phyloP scores from a whole-genome alignment of 2,888 invertebrate genomes.

The Empis stercorea region DNA sequence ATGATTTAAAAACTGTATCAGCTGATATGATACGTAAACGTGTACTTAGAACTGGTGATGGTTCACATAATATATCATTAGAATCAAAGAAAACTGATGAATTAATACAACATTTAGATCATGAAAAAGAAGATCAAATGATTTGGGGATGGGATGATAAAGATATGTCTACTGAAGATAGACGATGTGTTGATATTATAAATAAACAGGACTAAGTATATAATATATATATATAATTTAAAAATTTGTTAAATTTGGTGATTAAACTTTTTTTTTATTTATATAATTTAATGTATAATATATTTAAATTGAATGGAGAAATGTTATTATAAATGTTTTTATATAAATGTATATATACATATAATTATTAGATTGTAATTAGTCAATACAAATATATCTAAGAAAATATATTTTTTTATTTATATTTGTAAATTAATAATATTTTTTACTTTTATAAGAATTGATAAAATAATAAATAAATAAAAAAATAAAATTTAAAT shows the following conservation, averaged over 20 bases:
- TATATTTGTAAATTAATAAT: no score
- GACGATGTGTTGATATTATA: slow-evolving; percentile 35
- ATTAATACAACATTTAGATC: slow-evolving; percentile 23
- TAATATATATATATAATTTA: no score
- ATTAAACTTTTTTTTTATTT: background rate
- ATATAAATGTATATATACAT: no score
- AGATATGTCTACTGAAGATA: slow-evolving; percentile 60
- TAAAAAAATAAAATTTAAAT: no score
- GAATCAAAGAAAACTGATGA: slow-evolving; percentile 25
- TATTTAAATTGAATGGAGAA: background rate
- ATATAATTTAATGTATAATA: background rate
- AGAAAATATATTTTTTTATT: no score
- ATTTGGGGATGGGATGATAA: slow-evolving; percentile 76
- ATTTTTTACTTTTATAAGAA: no score
- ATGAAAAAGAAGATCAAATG: slow-evolving; percentile 39
- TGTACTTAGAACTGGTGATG: slow-evolving; percentile 61
- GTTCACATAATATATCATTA: slow-evolving; percentile 36
- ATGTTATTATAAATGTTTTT: no score
- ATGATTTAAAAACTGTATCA: slow-evolving; percentile 70
- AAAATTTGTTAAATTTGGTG: background rate
- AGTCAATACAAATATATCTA: no score
- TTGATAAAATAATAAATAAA: no score
- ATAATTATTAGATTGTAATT: no score
- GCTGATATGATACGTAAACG: slow-evolving; percentile 55
- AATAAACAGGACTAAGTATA: slow-evolving; percentile 27